phyloP scores from a whole-genome alignment of 2,113 vertebrate species.

The Macquaria australasica region DNA sequence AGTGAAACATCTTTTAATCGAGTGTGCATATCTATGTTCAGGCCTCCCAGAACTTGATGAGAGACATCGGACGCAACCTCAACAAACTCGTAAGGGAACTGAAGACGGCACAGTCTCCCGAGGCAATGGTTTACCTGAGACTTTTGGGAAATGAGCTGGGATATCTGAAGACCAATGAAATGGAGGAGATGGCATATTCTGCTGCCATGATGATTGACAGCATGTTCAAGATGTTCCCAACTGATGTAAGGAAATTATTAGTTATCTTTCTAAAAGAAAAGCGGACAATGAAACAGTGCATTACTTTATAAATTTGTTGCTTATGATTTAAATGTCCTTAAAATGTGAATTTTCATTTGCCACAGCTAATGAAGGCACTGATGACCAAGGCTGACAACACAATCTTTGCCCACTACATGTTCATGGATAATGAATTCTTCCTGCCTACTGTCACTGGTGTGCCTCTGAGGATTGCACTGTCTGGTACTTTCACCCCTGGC shows the following conservation, averaged over 20 bases:
- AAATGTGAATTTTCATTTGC: conserved; percentile 8
- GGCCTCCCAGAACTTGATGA: conserved; percentile 85
- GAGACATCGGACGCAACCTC: conserved; percentile 85
- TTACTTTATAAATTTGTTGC: neutral
- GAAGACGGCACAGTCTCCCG: conserved; percentile 83
- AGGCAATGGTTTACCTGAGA: conserved; percentile 92
- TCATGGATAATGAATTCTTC: conserved; percentile 96
- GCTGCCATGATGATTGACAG: conserved; percentile 73
- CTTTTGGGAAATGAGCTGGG: conserved; percentile 93
- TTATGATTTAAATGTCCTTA: neutral
- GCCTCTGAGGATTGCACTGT: conserved; percentile 90
- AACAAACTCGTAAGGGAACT: conserved; percentile 89
- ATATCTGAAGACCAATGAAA: conserved; percentile 89
- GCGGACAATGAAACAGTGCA: neutral
- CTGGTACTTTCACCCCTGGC: conserved; percentile 90
- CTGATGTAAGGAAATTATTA: conserved; percentile 71
- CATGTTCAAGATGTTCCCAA: conserved; percentile 81
- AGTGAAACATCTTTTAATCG: neutral
- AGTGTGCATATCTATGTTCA: conserved; percentile 22
- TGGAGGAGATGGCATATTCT: conserved; percentile 81
- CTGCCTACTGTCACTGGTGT: conserved; percentile 92
- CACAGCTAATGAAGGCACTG: conserved; percentile 82
- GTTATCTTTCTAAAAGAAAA: neutral
- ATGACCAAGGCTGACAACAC: conserved; percentile 85
- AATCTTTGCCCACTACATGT: conserved; percentile 94